Conservation (phyloP, 2,888 invertebrate genomes). For the Lacanobia wlatinum region DNA sequence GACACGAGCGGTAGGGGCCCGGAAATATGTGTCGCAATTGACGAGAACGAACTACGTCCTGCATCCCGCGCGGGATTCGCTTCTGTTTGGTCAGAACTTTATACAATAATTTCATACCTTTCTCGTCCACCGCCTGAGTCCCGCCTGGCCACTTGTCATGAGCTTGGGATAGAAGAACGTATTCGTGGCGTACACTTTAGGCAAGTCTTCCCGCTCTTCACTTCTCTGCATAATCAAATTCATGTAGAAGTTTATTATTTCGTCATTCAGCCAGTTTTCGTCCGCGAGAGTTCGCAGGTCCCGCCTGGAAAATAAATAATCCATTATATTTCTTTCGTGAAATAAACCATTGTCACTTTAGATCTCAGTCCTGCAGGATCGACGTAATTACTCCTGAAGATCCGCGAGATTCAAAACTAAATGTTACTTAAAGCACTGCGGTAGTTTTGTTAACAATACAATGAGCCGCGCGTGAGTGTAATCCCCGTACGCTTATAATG, state of each 20-base stretch:
- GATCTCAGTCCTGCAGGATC: too few relatives aligned
- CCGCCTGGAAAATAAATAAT: slow-evolving; percentile 83
- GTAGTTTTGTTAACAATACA: too few relatives aligned
- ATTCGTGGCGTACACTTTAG: slow-evolving; percentile 96
- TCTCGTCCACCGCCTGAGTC: slow-evolving; percentile 97
- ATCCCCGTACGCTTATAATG: too few relatives aligned
- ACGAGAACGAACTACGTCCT: not conserved
- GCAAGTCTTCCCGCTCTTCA: slow-evolving; percentile 90
- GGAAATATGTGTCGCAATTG: too few relatives aligned
- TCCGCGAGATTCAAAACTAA: too few relatives aligned
- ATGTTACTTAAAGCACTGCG: too few relatives aligned
- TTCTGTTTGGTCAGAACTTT: not conserved
- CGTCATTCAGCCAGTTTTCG: slow-evolving; percentile 98
- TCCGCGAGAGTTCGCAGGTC: slow-evolving; percentile 96
- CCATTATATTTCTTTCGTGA: not conserved
- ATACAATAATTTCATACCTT: slow-evolving; percentile 87
- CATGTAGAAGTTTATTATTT: slow-evolving; percentile 99
- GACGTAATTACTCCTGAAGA: too few relatives aligned
- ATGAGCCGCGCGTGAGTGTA: too few relatives aligned
- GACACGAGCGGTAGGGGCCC: too few relatives aligned
- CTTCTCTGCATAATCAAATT: slow-evolving; percentile 96
- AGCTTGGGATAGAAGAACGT: slow-evolving; percentile 98
- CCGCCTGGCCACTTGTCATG: slow-evolving; percentile 94
- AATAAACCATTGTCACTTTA: not conserved
- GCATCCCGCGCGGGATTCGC: not conserved